Evolutionary conservation across 2,797 vertebrate genomes (phyloP), one percentile per base, ranked within the genome.

Genomic region (Enteromius treurensis): DNA sequence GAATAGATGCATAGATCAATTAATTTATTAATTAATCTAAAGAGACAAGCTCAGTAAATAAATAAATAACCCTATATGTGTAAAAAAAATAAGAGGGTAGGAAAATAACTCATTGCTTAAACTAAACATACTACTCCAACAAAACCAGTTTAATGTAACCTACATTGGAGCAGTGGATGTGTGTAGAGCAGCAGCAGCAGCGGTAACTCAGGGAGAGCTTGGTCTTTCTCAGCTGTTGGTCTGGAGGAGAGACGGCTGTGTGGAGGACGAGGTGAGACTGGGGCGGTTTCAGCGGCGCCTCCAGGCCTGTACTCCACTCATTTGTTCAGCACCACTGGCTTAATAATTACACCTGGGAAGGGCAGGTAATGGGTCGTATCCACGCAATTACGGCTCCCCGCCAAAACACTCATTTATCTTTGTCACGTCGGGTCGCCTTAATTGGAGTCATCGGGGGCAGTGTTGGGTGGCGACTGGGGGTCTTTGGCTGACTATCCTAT

Each of bases 261-360:
- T 65, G 23, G 55, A 80, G 62, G 45, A 42, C 13, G 71, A 81
- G 84, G 79, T 80, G 87, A 84, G 58, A 70, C n/a, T 19, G 37
- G 74, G 78, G 73, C 4, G 60, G 74, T 74, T 68, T 90, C 83
- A 55, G 64, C 82, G 34, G 83, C 74, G 85, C 90, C 88, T 88
- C 79, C 83, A 88, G 90, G 92, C 90, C 90, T 89, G 89, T 90
- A 91, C 92, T 92, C 89, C 23, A 87, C 91, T 92, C 92, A 91
- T 95, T 93, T 94, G 93, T 93, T 94, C 91, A 84, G 91, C 88
- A 90, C 91, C 92, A 91, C 91, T 92, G 92, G 91, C 89, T 93
- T 93, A 89, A 94, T 93, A 92, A 93, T 92, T 89, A 93, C 90
- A 93, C 92, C 93, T 93, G 92, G 92, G 93, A 92, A 90, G 91